Percentiles rank a stretch among this genome's conserved stretches.
Conservation (phyloP, 2,888 invertebrate genomes). For the Apoda limacodes region DNA sequence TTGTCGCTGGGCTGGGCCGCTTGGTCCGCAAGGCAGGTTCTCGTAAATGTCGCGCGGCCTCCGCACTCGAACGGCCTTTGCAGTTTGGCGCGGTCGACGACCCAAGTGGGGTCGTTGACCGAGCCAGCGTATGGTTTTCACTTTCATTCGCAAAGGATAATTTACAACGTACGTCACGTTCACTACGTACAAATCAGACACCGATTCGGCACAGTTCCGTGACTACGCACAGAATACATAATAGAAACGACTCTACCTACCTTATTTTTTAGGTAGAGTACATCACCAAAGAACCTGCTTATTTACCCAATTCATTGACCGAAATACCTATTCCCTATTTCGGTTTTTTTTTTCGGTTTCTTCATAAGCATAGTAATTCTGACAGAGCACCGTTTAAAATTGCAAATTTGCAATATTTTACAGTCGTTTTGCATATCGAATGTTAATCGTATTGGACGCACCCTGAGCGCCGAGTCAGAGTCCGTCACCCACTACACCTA, state of each 20-base stretch:
- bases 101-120: conserved; percentile 57
- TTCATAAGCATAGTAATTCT: too few relatives aligned
- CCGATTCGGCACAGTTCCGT: conserved; percentile 33
- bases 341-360: too few relatives aligned
- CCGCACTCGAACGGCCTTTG: conserved; percentile 68
- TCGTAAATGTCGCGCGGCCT: conserved; percentile 62
- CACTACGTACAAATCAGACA: conserved; percentile 36
- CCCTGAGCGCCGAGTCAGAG: conserved; percentile 29
- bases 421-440: conserved; percentile 39
- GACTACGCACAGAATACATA: too few relatives aligned
- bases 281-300: too few relatives aligned
- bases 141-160: conserved; percentile 69
- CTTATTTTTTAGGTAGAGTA: too few relatives aligned
- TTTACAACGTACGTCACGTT: conserved; percentile 60
- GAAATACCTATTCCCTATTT: too few relatives aligned
- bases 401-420: too few relatives aligned
- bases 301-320: too few relatives aligned
- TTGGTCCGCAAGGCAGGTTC: too few relatives aligned
- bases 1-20: too few relatives aligned
- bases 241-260: too few relatives aligned
- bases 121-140: conserved; percentile 65
- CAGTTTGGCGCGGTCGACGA: conserved; percentile 66
- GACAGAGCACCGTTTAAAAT: too few relatives aligned
- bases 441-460: conserved; percentile 33
- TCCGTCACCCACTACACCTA: conserved; percentile 36